phyloP scores from a whole-genome alignment of 2,113 vertebrate genomes.

The Uria aalge region DNA sequence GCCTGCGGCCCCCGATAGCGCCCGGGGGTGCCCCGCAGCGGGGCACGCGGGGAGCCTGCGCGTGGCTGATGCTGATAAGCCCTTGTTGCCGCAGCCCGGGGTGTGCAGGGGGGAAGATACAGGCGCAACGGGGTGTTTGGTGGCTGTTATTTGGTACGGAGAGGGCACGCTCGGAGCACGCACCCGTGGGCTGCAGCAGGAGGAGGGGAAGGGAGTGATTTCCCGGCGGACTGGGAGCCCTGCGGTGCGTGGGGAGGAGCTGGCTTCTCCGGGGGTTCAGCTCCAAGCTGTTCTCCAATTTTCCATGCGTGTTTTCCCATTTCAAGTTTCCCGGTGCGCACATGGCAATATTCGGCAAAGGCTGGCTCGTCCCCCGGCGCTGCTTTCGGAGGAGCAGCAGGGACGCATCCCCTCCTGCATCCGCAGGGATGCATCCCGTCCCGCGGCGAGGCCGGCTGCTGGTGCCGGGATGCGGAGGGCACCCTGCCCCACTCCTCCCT shows the following conservation, averaged over 20 bases:
- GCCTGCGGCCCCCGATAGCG: not conserved
- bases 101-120: not conserved
- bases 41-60: not conserved
- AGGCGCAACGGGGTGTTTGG: accelerated
- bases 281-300: not conserved
- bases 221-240: not conserved
- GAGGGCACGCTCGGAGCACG: accelerated
- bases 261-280: not conserved
- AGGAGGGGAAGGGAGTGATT: not conserved
- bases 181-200: not conserved
- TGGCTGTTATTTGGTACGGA: accelerated
- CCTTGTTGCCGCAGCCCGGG: not conserved
- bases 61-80: not conserved
- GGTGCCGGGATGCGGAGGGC: not conserved
- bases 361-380: not conserved
- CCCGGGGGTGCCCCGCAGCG: accelerated
- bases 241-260: not conserved
- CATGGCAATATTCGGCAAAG: accelerated
- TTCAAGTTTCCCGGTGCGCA: not conserved
- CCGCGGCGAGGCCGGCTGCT: accelerated
- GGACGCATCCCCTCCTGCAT: accelerated
- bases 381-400: not conserved
- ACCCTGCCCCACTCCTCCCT: not conserved
- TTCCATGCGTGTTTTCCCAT: accelerated
- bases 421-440: not conserved